Evolutionary conservation across 1,140 invertebrate genomes (phyloP), one percentile per base, ranked within the genome.

Genomic region (Drosophila nigromelanica): DNA sequence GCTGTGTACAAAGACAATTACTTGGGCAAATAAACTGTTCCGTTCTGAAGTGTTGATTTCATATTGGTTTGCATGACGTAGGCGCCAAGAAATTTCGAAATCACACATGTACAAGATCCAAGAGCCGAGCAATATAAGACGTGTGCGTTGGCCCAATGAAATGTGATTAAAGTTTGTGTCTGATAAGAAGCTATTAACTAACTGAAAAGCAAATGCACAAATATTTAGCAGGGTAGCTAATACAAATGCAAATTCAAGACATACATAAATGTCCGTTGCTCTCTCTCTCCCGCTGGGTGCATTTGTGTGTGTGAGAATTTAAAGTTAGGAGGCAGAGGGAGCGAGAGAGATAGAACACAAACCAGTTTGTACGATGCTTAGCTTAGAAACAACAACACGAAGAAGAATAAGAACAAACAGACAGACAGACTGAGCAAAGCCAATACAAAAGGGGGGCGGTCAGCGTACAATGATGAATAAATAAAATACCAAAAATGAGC

Each of bases 281-380:
- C 33, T 37, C 33, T 37, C 27, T 14, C 10, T 10, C n/a, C 15
- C 1, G 2, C 15, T 5, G 40, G 11, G 47, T 61, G 52, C 64
- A 6, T 59, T 18, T 77, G 62, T 62, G 37, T 69, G 51, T 73
- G 60, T 27, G 52, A 64, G 73, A 60, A 72, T 39, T 59, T 62
- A 55, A 62, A 43, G 30, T 72, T 42, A 8, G 68, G 54, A 54
- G 50, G 58, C 51, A 74, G 64, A 27, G 11, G 45, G 47, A 56
- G 64, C 50, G 60, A 63, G 52, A 37, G 24, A 47, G 64, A 69
- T 42, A 73, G 45, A 66, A 47, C 52, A 86, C 52, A 86, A 86
- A 86, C 81, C 81, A 80, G 81, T 86, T 86, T 85, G 76, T 66
- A 75, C 75, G 78, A 82, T 87, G 82, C 82, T 87, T 61, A 82